Evolutionary conservation across 2,113 vertebrate genomes (phyloP), one percentile per base, ranked within the genome.

Genomic region (Dendropsophus ebraccatus): DNA sequence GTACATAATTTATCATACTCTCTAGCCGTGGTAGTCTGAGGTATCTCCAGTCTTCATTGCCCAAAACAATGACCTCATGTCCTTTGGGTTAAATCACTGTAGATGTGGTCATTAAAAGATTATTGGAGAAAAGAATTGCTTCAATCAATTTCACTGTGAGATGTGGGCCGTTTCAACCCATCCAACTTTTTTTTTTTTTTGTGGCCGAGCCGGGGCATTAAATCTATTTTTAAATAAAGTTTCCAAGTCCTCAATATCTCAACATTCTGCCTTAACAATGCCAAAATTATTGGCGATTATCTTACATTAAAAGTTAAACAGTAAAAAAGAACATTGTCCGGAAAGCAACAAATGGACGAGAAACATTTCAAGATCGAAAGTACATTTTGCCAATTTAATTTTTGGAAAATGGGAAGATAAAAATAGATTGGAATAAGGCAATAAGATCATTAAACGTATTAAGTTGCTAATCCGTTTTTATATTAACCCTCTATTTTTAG

Each of bases 11-110:
- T 62, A 81, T 87, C 78, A 86, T 54, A 11, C 23, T 35, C 78
- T 73, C 35, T 74, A 50, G 56, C 72, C 35, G 32, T 84, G 72
- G 73, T 84, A 30, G 77, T 74, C 30, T 81, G 54, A 87, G 19
- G 79, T 80, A 72, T 80, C 50, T 52, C 69, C 79, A 81, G 52
- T 86, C 58, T 72, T 16, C 47, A 56, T 60, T 60, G 62, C 49
- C 52, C 65, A 80, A 80, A 69, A 81, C 45, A 86, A 86, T 86
- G 76, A 80, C 76, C 76, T 81, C 73, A 81, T 81, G 77, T 81
- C 67, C 85, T 87, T 49, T 62, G 67, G 65, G 78, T 47, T 74
- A 79, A 74, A 81, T 81, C 41, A 80, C 45, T 73, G 69, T 87
- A 17, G 77, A 86, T 74, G 77, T 16, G 67, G 75, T 78, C 74